phyloP scores from a whole-genome alignment of 1,140 invertebrate genomes.

The Meteorus sp. region DNA sequence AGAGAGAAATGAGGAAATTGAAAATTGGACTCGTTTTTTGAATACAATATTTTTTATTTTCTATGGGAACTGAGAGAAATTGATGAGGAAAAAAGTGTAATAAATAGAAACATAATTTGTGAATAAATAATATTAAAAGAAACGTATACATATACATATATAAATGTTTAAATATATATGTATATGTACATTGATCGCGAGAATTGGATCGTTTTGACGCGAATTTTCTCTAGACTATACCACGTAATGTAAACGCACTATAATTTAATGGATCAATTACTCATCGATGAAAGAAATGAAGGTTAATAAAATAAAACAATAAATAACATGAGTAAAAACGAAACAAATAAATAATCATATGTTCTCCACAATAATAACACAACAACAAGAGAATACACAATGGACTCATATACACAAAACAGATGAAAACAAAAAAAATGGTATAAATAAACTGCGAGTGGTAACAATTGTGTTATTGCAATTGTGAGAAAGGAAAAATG shows the following conservation, averaged over 20 bases:
- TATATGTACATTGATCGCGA: slow-evolving; percentile 6
- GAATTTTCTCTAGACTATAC: slow-evolving; percentile 45
- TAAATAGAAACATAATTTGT: not conserved
- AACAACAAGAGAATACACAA: slow-evolving; percentile 18
- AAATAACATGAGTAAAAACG: slow-evolving; percentile 16
- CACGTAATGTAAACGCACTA: slow-evolving; percentile 52
- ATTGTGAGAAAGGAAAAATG: slow-evolving; percentile 28
- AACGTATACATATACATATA: not conserved
- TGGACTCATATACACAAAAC: slow-evolving; percentile 25
- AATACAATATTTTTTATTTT: no score
- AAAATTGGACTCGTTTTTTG: no score
- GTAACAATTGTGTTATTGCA: slow-evolving; percentile 36
- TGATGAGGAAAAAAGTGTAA: no score
- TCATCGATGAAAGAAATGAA: not conserved
- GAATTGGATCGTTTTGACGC: slow-evolving; percentile 44
- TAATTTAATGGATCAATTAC: slow-evolving; percentile 41
- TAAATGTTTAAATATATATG: not conserved
- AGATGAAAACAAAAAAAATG: slow-evolving; percentile 22
- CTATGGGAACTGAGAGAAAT: no score
- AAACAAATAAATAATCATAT: slow-evolving; percentile 37
- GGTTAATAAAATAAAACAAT: slow-evolving; percentile 34
- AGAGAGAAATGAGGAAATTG: slow-evolving; percentile 26
- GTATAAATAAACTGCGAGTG: no score
- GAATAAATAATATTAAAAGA: not conserved
- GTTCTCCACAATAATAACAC: slow-evolving; percentile 36